Conservation (phyloP, 2,113 vertebrate species). For the Sarotherodon lohbergeri region DNA sequence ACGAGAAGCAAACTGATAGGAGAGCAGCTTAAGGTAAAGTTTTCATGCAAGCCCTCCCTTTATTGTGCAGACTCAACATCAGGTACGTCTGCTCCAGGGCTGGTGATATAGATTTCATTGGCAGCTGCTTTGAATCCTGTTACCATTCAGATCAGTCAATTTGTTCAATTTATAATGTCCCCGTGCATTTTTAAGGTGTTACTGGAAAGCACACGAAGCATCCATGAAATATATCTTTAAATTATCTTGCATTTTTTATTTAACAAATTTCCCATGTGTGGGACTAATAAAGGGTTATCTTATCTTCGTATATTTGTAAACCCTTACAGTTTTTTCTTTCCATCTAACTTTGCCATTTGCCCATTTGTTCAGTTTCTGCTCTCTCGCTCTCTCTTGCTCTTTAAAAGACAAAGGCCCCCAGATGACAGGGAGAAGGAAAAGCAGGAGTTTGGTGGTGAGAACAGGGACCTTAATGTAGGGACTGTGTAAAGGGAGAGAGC, state of each 20-base stretch:
- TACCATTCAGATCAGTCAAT: neutral
- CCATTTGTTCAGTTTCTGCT: neutral
- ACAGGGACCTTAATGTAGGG: no score
- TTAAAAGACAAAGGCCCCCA: neutral
- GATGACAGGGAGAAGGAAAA: neutral
- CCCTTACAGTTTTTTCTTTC: neutral
- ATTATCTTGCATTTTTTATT: neutral
- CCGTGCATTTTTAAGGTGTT: neutral
- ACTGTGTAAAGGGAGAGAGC: no score
- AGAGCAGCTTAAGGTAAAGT: neutral
- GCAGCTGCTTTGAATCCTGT: neutral
- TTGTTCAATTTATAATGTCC: neutral
- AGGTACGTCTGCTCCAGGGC: neutral
- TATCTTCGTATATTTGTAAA: fast-evolving
- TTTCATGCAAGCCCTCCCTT: neutral
- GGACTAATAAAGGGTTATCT: neutral
- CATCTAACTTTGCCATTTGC: neutral
- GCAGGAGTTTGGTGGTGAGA: neutral
- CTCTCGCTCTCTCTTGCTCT: neutral
- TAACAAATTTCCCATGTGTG: neutral
- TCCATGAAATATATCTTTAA: neutral
- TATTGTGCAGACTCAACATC: neutral
- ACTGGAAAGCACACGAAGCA: neutral
- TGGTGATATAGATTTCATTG: neutral
- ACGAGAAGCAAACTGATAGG: neutral